Base-by-base conservation (phyloP, 2,797 vertebrate species). In the Vireo griseus region DNA sequence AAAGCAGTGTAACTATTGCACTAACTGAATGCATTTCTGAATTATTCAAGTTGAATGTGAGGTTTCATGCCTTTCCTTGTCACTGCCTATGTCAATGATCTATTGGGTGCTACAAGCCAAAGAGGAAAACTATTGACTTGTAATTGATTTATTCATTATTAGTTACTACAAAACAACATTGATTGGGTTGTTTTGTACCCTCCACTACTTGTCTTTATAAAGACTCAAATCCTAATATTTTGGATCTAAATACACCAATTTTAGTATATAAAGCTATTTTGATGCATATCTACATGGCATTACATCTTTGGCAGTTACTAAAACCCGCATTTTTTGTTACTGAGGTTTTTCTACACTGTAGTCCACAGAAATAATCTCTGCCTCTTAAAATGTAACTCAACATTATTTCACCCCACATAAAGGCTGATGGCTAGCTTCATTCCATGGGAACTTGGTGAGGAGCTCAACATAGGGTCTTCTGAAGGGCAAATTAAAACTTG, bases 181-280 rank as follows among this genome's bases (percentile, higher is more conserved):
- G 3, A 12, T 16, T 16, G 18, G 13, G 16, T 33, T 7, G 6
- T 11, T 44, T 54, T 16, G 2, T 51, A 8, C 3, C 3, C 16
- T 17, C 16, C 4, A 4, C 33, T n/a, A 5, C 11, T 61, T 40
- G 9, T 47, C 42, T 71, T 72, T 65, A 40, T 42, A 28, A 74
- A 77, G 18, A 65, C 5, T 28, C 8, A 24, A 13, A 35, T 65
- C 19, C 26, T 58, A 51, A 58, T 11, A 4, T 35, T 81, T 65
- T 66, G 8, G 8, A 80, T 31, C 22, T 37, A 55, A 73, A 47
- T 44, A 54, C 13, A 59, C 6, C 10, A 45, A 16, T 76, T 83
- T 78, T 54, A 63, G 9, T 42, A 44, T 25, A 40, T 24, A 47
- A 58, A 66, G 13, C 1, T 62, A 62, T 57, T 74, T 73, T 86